Evolutionary conservation across 2,113 vertebrate genomes (phyloP).

Genomic region (Ophthalmolycus amberensis): DNA sequence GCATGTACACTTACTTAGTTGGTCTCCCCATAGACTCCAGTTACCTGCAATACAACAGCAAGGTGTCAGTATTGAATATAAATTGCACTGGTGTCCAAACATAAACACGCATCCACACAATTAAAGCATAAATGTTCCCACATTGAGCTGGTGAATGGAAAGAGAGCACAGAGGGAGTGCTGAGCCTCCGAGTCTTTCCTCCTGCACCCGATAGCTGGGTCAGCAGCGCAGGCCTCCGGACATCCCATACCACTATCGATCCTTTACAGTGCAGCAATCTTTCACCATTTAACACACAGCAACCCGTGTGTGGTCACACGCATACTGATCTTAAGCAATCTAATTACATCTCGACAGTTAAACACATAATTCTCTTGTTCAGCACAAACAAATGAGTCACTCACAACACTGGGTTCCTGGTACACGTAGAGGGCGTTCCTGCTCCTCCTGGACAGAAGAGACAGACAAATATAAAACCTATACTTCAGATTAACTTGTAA

Average conservation of each 20-base stretch:
- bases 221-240: conserved; percentile 56
- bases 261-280: conserved; percentile 34
- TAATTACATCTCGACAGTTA: conserved; percentile 50
- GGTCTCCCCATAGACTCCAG: conserved; percentile 98
- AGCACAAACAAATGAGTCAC: conserved; percentile 71
- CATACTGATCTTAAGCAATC: conserved; percentile 49
- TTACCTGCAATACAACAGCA: conserved; percentile 87
- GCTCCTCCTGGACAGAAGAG: conserved; percentile 88
- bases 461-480: conserved; percentile 17
- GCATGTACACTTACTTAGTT: conserved; percentile 91
- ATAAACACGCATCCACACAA: conserved; percentile 28
- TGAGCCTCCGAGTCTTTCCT: conserved; percentile 37
- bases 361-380: conserved; percentile 40
- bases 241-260: conserved; percentile 73
- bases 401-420: conserved; percentile 96
- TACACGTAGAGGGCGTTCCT: conserved; percentile 90
- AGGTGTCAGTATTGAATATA: conserved; percentile 37
- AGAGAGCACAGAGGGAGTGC: conserved; percentile 20
- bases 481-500: background rate
- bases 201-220: conserved; percentile 63
- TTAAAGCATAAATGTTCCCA: conserved; percentile 31
- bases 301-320: conserved; percentile 50
- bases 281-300: conserved; percentile 36
- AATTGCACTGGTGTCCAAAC: conserved; percentile 20
- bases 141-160: conserved; percentile 31